Evolutionary conservation across 1,140 invertebrate species (phyloP).

Genomic region (Sitodiplosis mosellana): DNA sequence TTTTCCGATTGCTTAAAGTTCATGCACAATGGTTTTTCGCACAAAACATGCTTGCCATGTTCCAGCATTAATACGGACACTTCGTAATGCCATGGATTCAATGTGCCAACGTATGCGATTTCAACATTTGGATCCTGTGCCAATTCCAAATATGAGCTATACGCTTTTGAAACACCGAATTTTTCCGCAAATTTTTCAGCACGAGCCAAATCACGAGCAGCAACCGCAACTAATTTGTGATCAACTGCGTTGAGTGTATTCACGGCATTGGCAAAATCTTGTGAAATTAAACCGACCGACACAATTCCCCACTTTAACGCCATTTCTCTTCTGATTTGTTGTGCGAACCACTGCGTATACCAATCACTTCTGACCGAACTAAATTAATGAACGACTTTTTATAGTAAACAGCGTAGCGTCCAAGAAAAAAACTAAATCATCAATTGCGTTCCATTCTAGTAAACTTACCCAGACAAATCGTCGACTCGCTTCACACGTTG

Average conservation of each 20-base stretch:
- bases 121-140: constrained; percentile 50
- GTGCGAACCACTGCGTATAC: too few species aligned
- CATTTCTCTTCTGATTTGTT: too few species aligned
- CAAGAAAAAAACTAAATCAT: too few species aligned
- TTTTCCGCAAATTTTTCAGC: constrained; percentile 49
- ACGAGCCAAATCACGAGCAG: constrained; percentile 40
- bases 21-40: constrained; percentile 67
- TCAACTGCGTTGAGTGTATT: constrained; percentile 32
- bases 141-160: constrained; percentile 51
- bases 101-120: constrained; percentile 55
- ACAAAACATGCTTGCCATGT: constrained; percentile 60
- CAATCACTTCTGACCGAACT: too few species aligned
- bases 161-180: constrained; percentile 42
- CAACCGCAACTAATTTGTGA: constrained; percentile 48
- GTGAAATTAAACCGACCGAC: constrained; percentile 48
- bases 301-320: constrained; percentile 49
- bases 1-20: constrained; percentile 43
- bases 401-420: too few species aligned
- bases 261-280: constrained; percentile 56
- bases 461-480: too few species aligned
- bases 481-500: too few species aligned
- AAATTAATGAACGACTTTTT: too few species aligned
- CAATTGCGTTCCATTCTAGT: too few species aligned
- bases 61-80: constrained; percentile 51
- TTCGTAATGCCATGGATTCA: constrained; percentile 49